Evolutionary conservation across 2,888 invertebrate genomes (phyloP), one percentile per base, ranked within the genome.

Genomic region (Hanleya hanleyi): DNA sequence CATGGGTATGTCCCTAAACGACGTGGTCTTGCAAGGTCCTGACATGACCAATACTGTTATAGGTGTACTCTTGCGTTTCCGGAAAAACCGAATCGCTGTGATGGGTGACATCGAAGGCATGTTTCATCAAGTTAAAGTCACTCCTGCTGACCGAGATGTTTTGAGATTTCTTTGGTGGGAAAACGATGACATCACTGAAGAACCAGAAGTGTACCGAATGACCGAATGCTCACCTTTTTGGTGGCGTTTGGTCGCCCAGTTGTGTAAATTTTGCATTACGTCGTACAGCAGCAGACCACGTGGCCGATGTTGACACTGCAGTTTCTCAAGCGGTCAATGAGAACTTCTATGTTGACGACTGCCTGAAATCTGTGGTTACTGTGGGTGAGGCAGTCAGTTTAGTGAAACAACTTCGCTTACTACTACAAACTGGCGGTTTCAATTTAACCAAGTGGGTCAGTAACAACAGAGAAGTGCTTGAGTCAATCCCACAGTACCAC

Each of bases 61-160:
- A 33, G 71, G 75, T 2, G 75, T 77, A 1, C 32, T 78, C 22
- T 32, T 77, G 4, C 26, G 77, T 51, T 78, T 75, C 51, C 64
- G 77, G 22, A 36, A 77, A 62, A 68, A 71, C 1, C 33, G 18
- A 0, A 47, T 77, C 18, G 78, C 75, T 15, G 15, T 77, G n/a
- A 66, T 70, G 38, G 75, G 61, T 5, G 77, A 78, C 36, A 73
- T 78, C 22, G 62, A 77, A 62, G 41, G 36, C 7, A 76, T 77
- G 77, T 77, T 73, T 38, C 68, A 71, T 22, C 75, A 77, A 51
- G 69, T 78, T 0, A n/a, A n/a, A 18, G 75, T 77, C 1, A 9
- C 32, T 18, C 57, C 38, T 33, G 29, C 65, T 15, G 77, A 77
- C 33, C 22, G 72, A 12, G 74, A 73, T n/a, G 41, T 50, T 57